phyloP scores from a whole-genome alignment of 2,113 vertebrate genomes.

The Podiceps cristatus region DNA sequence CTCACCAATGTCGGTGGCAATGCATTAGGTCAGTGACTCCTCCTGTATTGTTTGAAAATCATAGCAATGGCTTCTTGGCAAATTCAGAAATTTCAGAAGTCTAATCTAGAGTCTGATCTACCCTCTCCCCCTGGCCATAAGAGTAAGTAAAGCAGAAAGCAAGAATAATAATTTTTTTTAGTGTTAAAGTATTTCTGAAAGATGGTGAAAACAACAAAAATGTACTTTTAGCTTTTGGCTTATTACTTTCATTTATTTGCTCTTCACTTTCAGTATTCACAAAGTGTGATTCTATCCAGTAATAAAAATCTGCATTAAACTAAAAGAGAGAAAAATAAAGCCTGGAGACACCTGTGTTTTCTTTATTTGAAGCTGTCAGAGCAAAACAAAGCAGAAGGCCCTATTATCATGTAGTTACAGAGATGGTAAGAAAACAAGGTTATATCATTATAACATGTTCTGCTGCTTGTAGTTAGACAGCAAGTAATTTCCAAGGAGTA shows the following conservation, averaged over 20 bases:
- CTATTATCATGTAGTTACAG: not conserved
- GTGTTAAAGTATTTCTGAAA: not conserved
- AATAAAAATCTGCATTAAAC: not conserved
- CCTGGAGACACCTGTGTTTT: not conserved
- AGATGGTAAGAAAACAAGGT: not conserved
- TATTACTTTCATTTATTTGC: not conserved
- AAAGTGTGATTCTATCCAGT: not conserved
- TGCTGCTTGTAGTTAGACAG: not conserved
- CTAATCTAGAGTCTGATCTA: not conserved
- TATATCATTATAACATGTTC: not conserved
- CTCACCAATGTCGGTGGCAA: accelerated
- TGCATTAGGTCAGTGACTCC: not conserved
- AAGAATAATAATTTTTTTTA: not conserved
- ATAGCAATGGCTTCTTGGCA: not conserved
- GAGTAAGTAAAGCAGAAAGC: not conserved
- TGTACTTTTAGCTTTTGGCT: not conserved
- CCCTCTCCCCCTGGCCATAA: not conserved
- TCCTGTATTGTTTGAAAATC: not conserved
- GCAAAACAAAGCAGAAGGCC: not conserved
- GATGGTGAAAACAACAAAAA: not conserved
- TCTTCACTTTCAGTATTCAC: not conserved
- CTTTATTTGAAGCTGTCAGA: not conserved
- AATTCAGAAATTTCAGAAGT: not conserved
- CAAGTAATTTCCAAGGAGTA: not conserved
- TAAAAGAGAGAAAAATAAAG: not conserved